Conservation (phyloP, 1,140 invertebrate genomes). For the Lasioglossum albipes region DNA sequence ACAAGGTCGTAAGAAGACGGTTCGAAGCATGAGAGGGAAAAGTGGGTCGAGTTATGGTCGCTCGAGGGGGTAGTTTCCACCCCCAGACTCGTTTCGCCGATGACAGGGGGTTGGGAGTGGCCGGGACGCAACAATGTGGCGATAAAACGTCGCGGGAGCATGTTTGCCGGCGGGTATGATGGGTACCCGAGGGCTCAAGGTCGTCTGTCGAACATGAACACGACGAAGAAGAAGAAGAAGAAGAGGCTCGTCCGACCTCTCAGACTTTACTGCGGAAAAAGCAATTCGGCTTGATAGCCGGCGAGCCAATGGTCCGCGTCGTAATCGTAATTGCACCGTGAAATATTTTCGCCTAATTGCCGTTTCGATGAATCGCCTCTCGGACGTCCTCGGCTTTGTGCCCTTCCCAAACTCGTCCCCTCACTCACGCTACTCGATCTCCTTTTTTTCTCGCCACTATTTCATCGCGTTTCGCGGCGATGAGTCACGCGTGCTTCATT, state of each 20-base stretch:
- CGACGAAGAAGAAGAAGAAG: no score
- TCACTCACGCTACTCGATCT: no score
- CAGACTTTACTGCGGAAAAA: background rate
- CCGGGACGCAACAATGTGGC: conserved; percentile 8
- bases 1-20: no score
- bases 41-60: no score
- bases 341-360: conserved; percentile 15
- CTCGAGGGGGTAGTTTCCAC: background rate
- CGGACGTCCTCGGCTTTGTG: background rate
- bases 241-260: background rate
- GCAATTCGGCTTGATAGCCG: background rate
- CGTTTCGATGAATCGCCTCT: background rate
- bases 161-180: background rate
- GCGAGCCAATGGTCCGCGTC: background rate
- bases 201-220: conserved; percentile 1
- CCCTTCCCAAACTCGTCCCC: no score
- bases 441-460: background rate
- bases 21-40: no score
- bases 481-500: background rate
- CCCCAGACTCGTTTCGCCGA: background rate
- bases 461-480: background rate
- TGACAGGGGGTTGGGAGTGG: background rate
- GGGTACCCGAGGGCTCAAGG: background rate
- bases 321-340: conserved; percentile 1
- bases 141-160: conserved; percentile 15